Percentiles rank a stretch among this genome's conserved stretches.
These are phyloP conservation scores for Drosophila nannoptera DNA, from an alignment of 1,140 invertebrate genomes.

Conservation along the genomic window DNA sequence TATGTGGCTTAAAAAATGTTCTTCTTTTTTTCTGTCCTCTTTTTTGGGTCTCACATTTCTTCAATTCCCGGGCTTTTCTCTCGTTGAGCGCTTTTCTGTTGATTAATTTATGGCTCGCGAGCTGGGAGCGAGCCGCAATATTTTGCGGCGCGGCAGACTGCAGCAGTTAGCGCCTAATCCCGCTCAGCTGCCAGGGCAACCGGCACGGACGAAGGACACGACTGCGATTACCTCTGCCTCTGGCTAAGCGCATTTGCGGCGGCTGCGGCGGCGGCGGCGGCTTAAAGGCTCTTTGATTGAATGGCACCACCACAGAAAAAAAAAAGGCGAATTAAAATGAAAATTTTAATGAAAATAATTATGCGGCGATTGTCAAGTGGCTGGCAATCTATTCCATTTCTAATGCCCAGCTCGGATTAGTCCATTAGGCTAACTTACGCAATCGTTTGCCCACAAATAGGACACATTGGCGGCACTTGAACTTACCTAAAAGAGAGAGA, in stretches of 20 bases:
- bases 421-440: conserved; percentile 19
- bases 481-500: conserved; percentile 54
- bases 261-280: conserved; percentile 25
- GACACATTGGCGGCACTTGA: not conserved
- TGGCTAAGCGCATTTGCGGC: conserved; percentile 34
- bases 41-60: conserved; percentile 1
- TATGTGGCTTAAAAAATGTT: conserved; percentile 59
- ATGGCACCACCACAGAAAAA: conserved; percentile 23
- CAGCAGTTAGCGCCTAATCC: conserved; percentile 71
- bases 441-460: conserved; percentile 17
- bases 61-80: conserved; percentile 16
- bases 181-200: conserved; percentile 48
- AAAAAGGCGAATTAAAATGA: conserved; percentile 47
- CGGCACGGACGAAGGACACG: not conserved
- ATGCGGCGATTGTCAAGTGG: conserved; percentile 43
- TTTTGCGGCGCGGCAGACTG: conserved; percentile 58
- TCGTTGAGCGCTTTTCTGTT: conserved; percentile 22
- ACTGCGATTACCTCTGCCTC: conserved; percentile 7
- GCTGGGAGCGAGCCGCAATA: conserved; percentile 15
- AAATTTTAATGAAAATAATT: conserved; percentile 57
- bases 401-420: not conserved
- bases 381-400: conserved; percentile 33
- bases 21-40: conserved; percentile 1
- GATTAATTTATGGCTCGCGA: conserved; percentile 67
- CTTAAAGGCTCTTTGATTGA: conserved; percentile 60